These are phyloP conservation scores for Myocastor coypus DNA, from an alignment of 2,113 vertebrate species.

Conservation along the genomic window DNA sequence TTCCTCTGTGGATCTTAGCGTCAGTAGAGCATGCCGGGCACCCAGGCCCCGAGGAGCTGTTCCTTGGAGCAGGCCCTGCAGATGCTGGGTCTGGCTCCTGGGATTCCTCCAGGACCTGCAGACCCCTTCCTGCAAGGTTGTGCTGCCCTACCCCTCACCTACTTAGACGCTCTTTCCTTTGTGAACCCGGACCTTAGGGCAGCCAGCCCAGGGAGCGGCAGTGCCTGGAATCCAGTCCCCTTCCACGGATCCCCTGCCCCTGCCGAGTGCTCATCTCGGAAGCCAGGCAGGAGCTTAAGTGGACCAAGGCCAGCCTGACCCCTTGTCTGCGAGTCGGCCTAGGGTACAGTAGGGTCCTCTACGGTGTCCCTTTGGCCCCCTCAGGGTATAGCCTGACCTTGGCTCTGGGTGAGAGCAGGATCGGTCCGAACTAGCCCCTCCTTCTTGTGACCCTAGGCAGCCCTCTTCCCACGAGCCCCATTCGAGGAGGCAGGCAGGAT, in stretches of 20 bases:
- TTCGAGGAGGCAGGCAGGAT: too few relatives aligned
- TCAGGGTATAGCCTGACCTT: background rate
- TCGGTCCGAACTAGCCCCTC: background rate
- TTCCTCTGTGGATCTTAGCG: too few relatives aligned
- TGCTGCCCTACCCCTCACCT: background rate
- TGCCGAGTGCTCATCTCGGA: background rate
- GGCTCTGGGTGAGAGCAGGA: background rate
- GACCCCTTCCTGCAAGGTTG: background rate
- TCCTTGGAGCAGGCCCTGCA: accelerated
- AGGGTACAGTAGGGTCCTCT: background rate
- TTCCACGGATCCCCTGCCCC: too few relatives aligned
- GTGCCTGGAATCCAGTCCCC: background rate
- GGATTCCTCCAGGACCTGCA: background rate
- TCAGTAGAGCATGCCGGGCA: background rate
- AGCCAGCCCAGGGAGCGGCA: background rate
- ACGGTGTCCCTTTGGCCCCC: accelerated
- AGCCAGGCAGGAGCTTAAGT: background rate
- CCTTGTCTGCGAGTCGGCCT: background rate
- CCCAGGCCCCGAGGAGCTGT: too few relatives aligned
- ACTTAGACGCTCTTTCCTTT: background rate
- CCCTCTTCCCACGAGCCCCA: accelerated
- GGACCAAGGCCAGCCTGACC: background rate
- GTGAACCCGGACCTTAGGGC: background rate
- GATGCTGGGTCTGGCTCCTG: background rate
- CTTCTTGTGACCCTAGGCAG: background rate